Evolutionary conservation across 2,888 invertebrate genomes (phyloP).

Genomic region (Rhimphoctona megacephalus): DNA sequence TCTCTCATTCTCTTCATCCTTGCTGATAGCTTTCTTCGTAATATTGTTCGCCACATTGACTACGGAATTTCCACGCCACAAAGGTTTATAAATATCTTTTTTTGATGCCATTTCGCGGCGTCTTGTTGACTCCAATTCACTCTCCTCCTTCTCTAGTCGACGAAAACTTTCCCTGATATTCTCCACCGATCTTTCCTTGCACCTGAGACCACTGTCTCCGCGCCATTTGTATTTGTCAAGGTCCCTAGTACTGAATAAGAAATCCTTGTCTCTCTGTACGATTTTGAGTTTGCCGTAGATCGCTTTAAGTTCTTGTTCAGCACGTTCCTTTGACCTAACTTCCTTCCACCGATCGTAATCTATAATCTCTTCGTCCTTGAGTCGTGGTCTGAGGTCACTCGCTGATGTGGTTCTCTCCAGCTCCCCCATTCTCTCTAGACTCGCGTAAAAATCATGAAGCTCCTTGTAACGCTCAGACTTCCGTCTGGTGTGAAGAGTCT

Average conservation of each 20-base stretch:
- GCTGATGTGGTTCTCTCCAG: conserved; percentile 92
- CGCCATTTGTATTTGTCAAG: conserved; percentile 92
- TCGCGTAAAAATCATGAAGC: conserved; percentile 93
- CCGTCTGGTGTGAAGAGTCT: conserved; percentile 88
- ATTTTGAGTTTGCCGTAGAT: conserved; percentile 91
- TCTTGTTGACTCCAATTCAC: conserved; percentile 85
- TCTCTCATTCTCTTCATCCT: conserved; percentile 81
- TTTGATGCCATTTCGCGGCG: conserved; percentile 84
- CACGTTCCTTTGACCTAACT: conserved; percentile 91
- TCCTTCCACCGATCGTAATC: conserved; percentile 95
- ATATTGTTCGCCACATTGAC: conserved; percentile 91
- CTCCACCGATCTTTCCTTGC: conserved; percentile 95
- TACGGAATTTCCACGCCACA: conserved; percentile 94
- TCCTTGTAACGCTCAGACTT: conserved; percentile 94
- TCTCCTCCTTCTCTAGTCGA: conserved; percentile 86
- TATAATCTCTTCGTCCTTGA: conserved; percentile 92
- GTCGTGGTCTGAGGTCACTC: conserved; percentile 89
- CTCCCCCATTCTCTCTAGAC: conserved; percentile 93
- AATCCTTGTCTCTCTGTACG: conserved; percentile 93
- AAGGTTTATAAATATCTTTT: conserved; percentile 91
- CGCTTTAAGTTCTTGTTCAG: conserved; percentile 92
- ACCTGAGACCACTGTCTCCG: conserved; percentile 90
- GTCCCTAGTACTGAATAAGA: conserved; percentile 92
- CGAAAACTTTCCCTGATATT: conserved; percentile 93
- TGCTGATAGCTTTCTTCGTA: conserved; percentile 86